Evolutionary conservation across 2,888 invertebrate genomes (phyloP).

Genomic region (Agapostemon virescens): DNA sequence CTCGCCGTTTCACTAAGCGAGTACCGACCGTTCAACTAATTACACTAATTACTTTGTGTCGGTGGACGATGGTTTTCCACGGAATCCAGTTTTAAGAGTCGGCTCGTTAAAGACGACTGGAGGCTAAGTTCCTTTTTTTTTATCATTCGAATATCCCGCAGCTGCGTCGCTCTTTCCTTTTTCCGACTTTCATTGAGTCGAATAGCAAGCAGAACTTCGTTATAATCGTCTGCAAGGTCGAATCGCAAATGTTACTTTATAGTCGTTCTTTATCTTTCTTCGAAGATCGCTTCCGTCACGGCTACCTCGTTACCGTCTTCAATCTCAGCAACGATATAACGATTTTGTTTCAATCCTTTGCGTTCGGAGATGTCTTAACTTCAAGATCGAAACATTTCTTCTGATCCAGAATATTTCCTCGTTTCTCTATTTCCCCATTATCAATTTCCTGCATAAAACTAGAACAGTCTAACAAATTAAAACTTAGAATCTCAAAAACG

Average conservation of each 20-base stretch:
- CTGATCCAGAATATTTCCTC: too few species aligned
- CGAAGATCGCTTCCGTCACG: background rate
- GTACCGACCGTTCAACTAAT: constrained; percentile 47
- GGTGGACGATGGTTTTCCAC: constrained; percentile 38
- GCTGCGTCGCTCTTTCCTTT: constrained; percentile 11
- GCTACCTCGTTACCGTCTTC: background rate
- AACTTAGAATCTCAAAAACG: too few species aligned
- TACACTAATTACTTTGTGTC: constrained; percentile 50
- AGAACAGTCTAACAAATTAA: too few species aligned
- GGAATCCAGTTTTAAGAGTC: constrained; percentile 31
- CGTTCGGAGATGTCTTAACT: too few species aligned
- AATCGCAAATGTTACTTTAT: background rate
- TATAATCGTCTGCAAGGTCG: background rate
- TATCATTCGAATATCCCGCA: constrained; percentile 33
- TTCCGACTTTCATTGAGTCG: constrained; percentile 2
- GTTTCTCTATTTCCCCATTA: too few species aligned
- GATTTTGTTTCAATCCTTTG: background rate
- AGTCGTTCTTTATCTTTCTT: background rate
- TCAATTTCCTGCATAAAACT: too few species aligned
- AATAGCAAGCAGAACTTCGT: constrained; percentile 24
- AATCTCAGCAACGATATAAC: background rate
- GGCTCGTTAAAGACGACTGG: constrained; percentile 37
- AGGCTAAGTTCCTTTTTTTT: constrained; percentile 31
- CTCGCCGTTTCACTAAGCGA: constrained; percentile 24
- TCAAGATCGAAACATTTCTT: too few species aligned